Conservation (phyloP, 2,888 invertebrate species). For the Eupithecia exiguata region DNA sequence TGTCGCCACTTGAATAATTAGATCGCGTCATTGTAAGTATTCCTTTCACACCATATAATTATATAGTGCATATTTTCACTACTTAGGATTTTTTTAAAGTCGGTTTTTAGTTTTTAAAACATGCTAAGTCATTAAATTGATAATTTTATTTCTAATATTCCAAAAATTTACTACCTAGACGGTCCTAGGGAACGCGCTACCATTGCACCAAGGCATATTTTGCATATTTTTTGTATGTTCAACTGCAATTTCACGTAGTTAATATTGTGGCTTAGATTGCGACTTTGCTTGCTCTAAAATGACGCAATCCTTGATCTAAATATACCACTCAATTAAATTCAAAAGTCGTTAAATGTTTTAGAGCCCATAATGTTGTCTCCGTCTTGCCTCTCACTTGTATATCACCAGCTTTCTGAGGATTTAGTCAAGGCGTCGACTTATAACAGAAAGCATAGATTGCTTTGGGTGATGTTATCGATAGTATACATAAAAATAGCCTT, state of each 20-base stretch:
- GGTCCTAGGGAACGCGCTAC: background rate
- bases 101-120: too few species aligned
- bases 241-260: background rate
- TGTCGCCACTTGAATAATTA: too few species aligned
- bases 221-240: background rate
- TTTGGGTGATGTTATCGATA: too few species aligned
- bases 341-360: constrained; percentile 5
- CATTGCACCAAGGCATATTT: background rate
- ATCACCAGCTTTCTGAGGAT: background rate
- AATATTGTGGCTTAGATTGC: background rate
- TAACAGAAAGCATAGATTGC: background rate
- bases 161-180: too few species aligned
- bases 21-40: too few species aligned
- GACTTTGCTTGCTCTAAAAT: background rate
- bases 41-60: too few species aligned
- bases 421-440: background rate
- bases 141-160: background rate
- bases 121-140: too few species aligned
- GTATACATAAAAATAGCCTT: too few species aligned
- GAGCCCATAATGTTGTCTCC: constrained; percentile 6
- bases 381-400: background rate
- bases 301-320: constrained; percentile 7
- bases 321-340: constrained; percentile 10
- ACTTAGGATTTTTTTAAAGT: too few species aligned
- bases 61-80: too few species aligned